Percentiles rank a stretch among this genome's conserved stretches.
phyloP scores from a whole-genome alignment of 1,140 invertebrate species.

The Zaprionus ornatus region DNA sequence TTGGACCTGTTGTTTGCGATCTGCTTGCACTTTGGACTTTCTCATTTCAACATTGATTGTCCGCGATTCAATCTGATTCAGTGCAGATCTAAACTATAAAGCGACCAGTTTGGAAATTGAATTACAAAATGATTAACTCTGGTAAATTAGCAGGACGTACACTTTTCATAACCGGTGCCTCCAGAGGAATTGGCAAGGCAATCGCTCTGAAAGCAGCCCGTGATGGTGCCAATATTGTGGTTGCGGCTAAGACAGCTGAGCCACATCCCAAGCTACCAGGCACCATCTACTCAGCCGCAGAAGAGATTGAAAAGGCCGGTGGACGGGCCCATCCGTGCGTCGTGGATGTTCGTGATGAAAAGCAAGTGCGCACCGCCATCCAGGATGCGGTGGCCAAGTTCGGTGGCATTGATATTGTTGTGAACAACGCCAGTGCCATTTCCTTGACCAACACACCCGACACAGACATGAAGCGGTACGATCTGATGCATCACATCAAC shows the following conservation, averaged over 20 bases:
- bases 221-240: slow-evolving; percentile 97
- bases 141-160: slow-evolving; percentile 95
- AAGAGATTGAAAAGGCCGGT: slow-evolving; percentile 91
- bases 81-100: slow-evolving; percentile 21
- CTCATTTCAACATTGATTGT: slow-evolving; percentile 52
- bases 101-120: slow-evolving; percentile 40
- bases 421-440: slow-evolving; percentile 99
- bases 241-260: slow-evolving; percentile 98
- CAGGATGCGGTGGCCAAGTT: slow-evolving; percentile 93
- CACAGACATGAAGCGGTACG: slow-evolving; percentile 98
- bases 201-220: slow-evolving; percentile 96
- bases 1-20: slow-evolving; percentile 44
- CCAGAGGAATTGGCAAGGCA: slow-evolving; percentile 98
- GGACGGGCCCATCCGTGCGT: slow-evolving; percentile 96
- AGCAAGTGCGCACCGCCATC: slow-evolving; percentile 92
- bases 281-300: slow-evolving; percentile 97
- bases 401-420: slow-evolving; percentile 97
- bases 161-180: slow-evolving; percentile 98
- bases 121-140: slow-evolving; percentile 83
- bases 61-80: slow-evolving; percentile 22
- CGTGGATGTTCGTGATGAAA: slow-evolving; percentile 96
- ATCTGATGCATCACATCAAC: slow-evolving; percentile 97
- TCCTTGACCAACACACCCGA: slow-evolving; percentile 92
- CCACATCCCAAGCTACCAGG: slow-evolving; percentile 99
- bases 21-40: slow-evolving; percentile 79